A percentile compares a stretch with the other conserved stretches of the same genome.
Conservation (phyloP, 2,888 invertebrate genomes). For the Sphinx pinastri region DNA sequence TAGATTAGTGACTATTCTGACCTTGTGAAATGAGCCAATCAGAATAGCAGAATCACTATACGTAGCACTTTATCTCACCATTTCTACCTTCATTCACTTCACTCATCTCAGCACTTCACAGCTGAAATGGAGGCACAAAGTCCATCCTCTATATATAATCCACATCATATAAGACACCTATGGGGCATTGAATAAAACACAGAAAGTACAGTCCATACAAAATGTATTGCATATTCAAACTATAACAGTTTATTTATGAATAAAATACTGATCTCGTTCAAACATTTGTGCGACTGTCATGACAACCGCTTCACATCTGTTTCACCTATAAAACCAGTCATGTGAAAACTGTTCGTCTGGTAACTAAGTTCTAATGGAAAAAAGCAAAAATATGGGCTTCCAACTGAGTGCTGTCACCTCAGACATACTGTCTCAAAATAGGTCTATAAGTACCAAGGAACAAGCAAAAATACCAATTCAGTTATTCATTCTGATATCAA, state of each 20-base stretch:
- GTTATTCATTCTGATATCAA: too few species aligned
- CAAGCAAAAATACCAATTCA: too few species aligned
- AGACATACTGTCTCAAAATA: too few species aligned
- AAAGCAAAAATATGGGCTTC: slow-evolving; percentile 19
- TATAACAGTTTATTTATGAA: slow-evolving; percentile 46
- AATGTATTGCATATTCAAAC: slow-evolving; percentile 16
- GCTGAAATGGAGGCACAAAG: too few species aligned
- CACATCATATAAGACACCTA: neutral
- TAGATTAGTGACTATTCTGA: too few species aligned
- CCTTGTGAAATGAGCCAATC: too few species aligned
- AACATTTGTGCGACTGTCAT: slow-evolving; percentile 42
- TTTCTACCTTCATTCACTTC: too few species aligned
- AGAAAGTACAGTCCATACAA: slow-evolving; percentile 5
- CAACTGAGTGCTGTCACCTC: neutral
- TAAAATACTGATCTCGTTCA: slow-evolving; percentile 70
- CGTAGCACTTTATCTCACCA: too few species aligned
- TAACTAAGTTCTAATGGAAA: slow-evolving; percentile 30
- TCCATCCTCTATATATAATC: too few species aligned
- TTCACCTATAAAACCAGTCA: slow-evolving; percentile 82
- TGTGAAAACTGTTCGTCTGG: slow-evolving; percentile 53
- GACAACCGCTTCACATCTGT: slow-evolving; percentile 71
- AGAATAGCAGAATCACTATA: too few species aligned
- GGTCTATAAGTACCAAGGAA: too few species aligned
- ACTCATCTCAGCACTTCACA: too few species aligned
- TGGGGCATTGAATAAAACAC: neutral